These are phyloP conservation scores for Contarinia nasturtii DNA, from an alignment of 1,140 invertebrate species.

Conservation along the genomic window DNA sequence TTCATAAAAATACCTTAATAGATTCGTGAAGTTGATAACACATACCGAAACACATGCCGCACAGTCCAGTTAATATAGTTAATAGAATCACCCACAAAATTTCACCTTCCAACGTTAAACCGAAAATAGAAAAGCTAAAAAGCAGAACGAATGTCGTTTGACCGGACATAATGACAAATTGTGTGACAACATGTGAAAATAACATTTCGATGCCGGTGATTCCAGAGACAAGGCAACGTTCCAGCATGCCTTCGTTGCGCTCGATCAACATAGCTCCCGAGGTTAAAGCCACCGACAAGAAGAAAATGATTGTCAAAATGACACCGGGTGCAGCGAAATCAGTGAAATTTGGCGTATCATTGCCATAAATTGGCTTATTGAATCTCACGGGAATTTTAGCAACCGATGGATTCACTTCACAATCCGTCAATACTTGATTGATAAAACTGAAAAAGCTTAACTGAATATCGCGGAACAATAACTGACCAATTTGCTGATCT, in stretches of 20 bases:
- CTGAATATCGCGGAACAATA: constrained; percentile 54
- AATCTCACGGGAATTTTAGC: constrained; percentile 58
- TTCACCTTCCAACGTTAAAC: constrained; percentile 59
- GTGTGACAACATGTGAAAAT: constrained; percentile 65
- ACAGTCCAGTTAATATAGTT: constrained; percentile 65
- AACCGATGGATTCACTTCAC: constrained; percentile 48
- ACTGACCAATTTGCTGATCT: constrained; percentile 83
- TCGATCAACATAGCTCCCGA: constrained; percentile 81
- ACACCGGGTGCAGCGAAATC: constrained; percentile 89
- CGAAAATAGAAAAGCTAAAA: constrained; percentile 65
- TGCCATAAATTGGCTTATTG: constrained; percentile 69
- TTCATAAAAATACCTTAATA: too few species aligned
- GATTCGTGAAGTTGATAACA: constrained; percentile 3
- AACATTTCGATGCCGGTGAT: constrained; percentile 53
- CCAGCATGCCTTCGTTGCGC: constrained; percentile 73
- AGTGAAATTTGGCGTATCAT: constrained; percentile 67
- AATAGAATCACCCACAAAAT: constrained; percentile 54
- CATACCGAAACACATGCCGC: constrained; percentile 83
- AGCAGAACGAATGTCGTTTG: constrained; percentile 66
- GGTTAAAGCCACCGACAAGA: constrained; percentile 80
- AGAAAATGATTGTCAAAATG: constrained; percentile 85
- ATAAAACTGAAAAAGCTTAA: constrained; percentile 54
- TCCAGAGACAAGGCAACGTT: constrained; percentile 69
- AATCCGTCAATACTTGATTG: constrained; percentile 37
- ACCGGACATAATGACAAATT: constrained; percentile 71